A percentile compares a stretch with the other conserved stretches of the same genome.
Conservation (phyloP, 1,140 invertebrate species). For the Cydia splendana region DNA sequence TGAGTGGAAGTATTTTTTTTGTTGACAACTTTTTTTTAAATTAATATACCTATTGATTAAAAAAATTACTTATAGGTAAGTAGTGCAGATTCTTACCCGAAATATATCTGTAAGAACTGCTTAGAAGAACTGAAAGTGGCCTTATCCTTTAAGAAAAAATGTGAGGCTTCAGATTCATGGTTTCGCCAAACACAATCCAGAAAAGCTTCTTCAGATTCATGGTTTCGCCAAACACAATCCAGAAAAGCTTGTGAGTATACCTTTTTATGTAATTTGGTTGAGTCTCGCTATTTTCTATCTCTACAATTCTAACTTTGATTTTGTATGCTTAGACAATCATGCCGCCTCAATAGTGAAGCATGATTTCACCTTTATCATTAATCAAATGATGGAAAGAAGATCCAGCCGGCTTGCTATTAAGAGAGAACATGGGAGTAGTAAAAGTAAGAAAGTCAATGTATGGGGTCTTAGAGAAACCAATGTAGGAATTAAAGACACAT, state of each 20-base stretch:
- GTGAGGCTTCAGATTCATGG: constrained; percentile 14
- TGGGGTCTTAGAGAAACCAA: not conserved
- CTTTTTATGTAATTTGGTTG: not conserved
- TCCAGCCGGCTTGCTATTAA: not conserved
- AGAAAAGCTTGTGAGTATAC: not conserved
- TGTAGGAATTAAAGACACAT: not conserved
- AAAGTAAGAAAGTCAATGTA: not conserved
- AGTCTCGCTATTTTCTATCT: no score
- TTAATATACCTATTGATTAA: no score
- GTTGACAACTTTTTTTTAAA: not conserved
- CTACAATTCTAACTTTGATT: not conserved
- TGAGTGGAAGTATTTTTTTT: not conserved
- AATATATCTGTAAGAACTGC: constrained; percentile 24
- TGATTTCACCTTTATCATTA: constrained; percentile 13
- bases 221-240: not conserved
- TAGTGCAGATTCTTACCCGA: not conserved
- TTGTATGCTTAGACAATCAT: not conserved
- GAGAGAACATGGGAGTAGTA: not conserved
- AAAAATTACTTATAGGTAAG: not conserved
- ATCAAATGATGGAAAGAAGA: constrained; percentile 13
- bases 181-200: constrained; percentile 2
- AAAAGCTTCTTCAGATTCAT: not conserved
- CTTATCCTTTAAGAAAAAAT: constrained; percentile 24
- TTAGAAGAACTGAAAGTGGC: constrained; percentile 26
- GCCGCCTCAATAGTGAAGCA: not conserved